A percentile compares a stretch with the other conserved stretches of the same genome.
These are phyloP conservation scores for Nothobranchius furzeri DNA, from an alignment of 2,113 vertebrate genomes.

Conservation along the genomic window DNA sequence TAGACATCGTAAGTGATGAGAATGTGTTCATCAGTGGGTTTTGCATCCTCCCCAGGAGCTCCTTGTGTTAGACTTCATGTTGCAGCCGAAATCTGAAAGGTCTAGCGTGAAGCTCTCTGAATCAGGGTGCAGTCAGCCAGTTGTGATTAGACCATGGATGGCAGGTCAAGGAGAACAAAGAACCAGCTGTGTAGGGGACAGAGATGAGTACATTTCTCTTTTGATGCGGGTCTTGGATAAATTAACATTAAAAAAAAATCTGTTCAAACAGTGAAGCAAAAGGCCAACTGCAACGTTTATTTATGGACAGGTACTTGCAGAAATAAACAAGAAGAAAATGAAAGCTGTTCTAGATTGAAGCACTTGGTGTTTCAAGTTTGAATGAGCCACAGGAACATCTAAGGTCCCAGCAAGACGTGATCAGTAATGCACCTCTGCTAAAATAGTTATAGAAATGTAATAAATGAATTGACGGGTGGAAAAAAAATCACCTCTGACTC, in stretches of 20 bases:
- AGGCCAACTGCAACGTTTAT: conserved; percentile 22
- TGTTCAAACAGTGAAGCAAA: conserved; percentile 14
- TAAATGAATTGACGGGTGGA: conserved; percentile 28
- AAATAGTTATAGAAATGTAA: conserved; percentile 59
- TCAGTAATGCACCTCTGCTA: conserved; percentile 19
- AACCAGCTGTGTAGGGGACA: conserved; percentile 53
- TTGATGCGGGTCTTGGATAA: conserved; percentile 25
- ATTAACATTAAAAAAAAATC: conserved; percentile 10
- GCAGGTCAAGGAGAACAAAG: conserved; percentile 76
- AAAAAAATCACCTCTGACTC: conserved; percentile 52
- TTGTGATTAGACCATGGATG: conserved; percentile 77
- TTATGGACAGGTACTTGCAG: conserved; percentile 13
- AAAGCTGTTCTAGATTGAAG: too few species aligned
- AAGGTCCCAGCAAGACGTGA: conserved; percentile 20
- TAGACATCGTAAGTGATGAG: conserved; percentile 70
- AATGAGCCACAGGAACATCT: conserved; percentile 5
- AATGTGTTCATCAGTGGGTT: conserved; percentile 68
- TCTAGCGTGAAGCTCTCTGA: conserved; percentile 63
- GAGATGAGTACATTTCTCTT: conserved; percentile 45
- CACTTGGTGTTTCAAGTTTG: conserved; percentile 4
- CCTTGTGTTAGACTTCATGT: conserved; percentile 59
- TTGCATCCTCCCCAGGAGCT: conserved; percentile 61
- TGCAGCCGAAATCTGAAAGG: conserved; percentile 68
- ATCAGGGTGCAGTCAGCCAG: conserved; percentile 74
- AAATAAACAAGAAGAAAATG: not conserved